Evolutionary conservation across 2,888 invertebrate genomes (phyloP).

Genomic region (Alcis repandata): DNA sequence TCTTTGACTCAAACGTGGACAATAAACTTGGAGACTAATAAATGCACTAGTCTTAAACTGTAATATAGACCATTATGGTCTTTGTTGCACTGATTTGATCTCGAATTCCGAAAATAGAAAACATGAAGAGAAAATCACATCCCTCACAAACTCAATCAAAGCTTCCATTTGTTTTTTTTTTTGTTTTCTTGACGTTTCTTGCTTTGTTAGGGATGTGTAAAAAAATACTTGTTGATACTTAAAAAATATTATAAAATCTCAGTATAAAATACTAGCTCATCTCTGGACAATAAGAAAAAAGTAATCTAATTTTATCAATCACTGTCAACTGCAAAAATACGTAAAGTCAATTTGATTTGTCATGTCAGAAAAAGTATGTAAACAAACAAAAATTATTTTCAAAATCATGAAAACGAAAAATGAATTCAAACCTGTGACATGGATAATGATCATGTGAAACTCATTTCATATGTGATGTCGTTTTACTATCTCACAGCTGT

Average conservation of each 20-base stretch:
- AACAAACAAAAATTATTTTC: too few species aligned
- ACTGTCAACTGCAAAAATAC: too few species aligned
- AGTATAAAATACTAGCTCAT: neutral
- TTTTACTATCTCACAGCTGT: conserved; percentile 87
- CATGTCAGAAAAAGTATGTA: too few species aligned
- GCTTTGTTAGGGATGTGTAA: neutral
- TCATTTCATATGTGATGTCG: conserved; percentile 67
- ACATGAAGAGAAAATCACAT: conserved; percentile 23
- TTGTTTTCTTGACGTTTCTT: neutral
- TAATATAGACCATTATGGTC: conserved; percentile 1
- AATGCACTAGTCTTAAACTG: neutral
- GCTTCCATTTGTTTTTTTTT: conserved; percentile 14
- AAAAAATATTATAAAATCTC: neutral
- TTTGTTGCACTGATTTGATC: conserved; percentile 59
- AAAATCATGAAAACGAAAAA: too few species aligned
- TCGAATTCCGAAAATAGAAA: conserved; percentile 59
- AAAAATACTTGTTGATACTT: neutral
- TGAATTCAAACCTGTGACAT: too few species aligned
- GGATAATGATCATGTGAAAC: neutral
- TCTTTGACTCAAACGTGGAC: conserved; percentile 19
- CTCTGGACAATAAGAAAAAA: neutral
- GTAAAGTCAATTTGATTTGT: too few species aligned
- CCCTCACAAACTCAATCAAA: conserved; percentile 16
- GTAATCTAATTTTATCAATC: neutral
- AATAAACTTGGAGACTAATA: neutral